Conservation (phyloP, 2,888 invertebrate species). For the Shargacucullia verbasci region DNA sequence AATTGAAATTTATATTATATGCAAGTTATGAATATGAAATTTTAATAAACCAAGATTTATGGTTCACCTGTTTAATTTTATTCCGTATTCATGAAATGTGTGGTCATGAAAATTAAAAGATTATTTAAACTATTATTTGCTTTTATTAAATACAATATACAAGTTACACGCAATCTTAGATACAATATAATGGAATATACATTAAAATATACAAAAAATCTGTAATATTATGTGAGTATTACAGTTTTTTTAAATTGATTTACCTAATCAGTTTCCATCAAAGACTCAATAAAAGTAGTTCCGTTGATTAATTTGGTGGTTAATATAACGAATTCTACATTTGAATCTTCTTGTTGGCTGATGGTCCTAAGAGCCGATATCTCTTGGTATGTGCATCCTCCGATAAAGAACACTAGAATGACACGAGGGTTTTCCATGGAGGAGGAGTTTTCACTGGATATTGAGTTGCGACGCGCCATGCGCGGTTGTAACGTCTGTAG, state of each 20-base stretch:
- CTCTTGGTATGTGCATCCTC: slow-evolving; percentile 99
- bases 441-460: slow-evolving; percentile 89
- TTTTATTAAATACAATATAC: slow-evolving; percentile 55
- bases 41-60: slow-evolving; percentile 83
- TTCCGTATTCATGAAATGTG: slow-evolving; percentile 64
- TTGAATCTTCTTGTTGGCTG: slow-evolving; percentile 93
- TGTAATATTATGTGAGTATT: too few species aligned
- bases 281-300: slow-evolving; percentile 93
- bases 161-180: slow-evolving; percentile 20
- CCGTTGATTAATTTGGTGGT: slow-evolving; percentile 98
- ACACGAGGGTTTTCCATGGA: slow-evolving; percentile 90
- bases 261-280: slow-evolving; percentile 88
- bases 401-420: slow-evolving; percentile 97
- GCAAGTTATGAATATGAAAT: slow-evolving; percentile 86
- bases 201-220: slow-evolving; percentile 10
- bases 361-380: slow-evolving; percentile 93
- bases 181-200: slow-evolving; percentile 11
- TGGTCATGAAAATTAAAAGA: slow-evolving; percentile 66
- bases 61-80: slow-evolving; percentile 74
- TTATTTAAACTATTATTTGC: slow-evolving; percentile 61
- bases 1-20: slow-evolving; percentile 86
- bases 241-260: neutral
- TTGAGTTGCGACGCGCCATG: slow-evolving; percentile 88
- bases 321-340: slow-evolving; percentile 96
- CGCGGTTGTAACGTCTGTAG: slow-evolving; percentile 89